Percentiles rank a stretch among this genome's conserved stretches.
Conservation (phyloP, 2,797 vertebrate species). For the Chelonia mydas region DNA sequence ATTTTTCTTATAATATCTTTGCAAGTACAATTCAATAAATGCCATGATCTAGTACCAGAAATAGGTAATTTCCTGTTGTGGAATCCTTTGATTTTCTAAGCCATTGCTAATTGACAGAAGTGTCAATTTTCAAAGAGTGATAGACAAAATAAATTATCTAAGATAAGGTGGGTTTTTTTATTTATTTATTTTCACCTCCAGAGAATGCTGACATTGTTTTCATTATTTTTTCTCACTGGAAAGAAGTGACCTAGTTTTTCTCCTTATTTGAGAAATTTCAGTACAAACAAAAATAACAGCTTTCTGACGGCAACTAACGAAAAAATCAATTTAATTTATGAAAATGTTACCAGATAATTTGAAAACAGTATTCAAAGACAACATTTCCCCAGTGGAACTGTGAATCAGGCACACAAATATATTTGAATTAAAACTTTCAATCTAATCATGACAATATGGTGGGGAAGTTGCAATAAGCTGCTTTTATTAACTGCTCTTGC, state of each 20-base stretch:
- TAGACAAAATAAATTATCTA: not conserved
- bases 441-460: not conserved
- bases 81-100: not conserved
- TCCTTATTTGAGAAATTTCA: not conserved
- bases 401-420: not conserved
- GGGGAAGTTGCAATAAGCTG: not conserved
- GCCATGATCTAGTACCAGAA: not conserved
- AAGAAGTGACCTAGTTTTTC: not conserved
- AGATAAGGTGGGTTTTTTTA: not conserved
- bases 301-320: not conserved
- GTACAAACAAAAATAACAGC: not conserved
- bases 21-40: not conserved
- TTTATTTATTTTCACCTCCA: not conserved
- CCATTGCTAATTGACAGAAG: not conserved
- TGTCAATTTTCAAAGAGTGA: not conserved
- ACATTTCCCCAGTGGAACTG: not conserved
- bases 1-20: not conserved
- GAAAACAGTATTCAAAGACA: constrained; percentile 30
- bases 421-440: not conserved
- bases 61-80: not conserved
- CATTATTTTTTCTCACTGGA: not conserved
- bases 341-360: not conserved
- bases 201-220: not conserved
- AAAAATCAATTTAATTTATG: not conserved
- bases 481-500: not conserved